Evolutionary conservation across 2,797 vertebrate genomes (phyloP), one percentile per base, ranked within the genome.

Genomic region (Lepus townsendii): DNA sequence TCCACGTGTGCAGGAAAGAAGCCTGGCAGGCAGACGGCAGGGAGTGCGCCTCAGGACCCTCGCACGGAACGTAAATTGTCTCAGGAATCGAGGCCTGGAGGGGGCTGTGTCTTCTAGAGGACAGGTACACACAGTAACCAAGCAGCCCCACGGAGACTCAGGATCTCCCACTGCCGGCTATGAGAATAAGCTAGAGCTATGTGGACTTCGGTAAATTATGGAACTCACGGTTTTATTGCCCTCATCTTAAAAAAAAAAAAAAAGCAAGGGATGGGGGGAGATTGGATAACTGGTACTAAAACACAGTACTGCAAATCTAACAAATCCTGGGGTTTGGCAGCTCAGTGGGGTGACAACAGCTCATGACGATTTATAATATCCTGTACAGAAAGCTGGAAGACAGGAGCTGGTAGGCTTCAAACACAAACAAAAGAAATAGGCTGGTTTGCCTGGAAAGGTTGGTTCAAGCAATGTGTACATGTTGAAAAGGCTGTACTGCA

Each of bases 201-300:
- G 30, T 66, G 72, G 91, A 72, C 30, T 26, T 52, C 19, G 7
- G 52, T 42, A 73, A 89, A 89, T 35, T 13, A 69, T 1, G 83
- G 14, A 73, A 86, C 30, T 94, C 68, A 62, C 60, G 75, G n/a
- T 54, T 73, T 87, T 7, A 84, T 38, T 63, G 87, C 63, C 75
- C 27, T 88, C 38, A 79, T 35, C 69, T 79, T 54, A 69, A 79
- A 95, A 93, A 57, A 57, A 80, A 79, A 78, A 52, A 78, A 22
- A 11, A 30, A 32, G 54, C 54, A 57, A 57, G 54, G 54, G 19
- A 57, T 57, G 54, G 19, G 54, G 19, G 54, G 6, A 57, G 54
- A 17, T 54, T 54, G 52, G 52, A 16, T 54, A 54, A 54, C 52
- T 54, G 52, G 52, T 54, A 54, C 52, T 54, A 17, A 54, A 54